Conservation (phyloP, 2,888 invertebrate genomes). For the Temnothorax rugatulus region DNA sequence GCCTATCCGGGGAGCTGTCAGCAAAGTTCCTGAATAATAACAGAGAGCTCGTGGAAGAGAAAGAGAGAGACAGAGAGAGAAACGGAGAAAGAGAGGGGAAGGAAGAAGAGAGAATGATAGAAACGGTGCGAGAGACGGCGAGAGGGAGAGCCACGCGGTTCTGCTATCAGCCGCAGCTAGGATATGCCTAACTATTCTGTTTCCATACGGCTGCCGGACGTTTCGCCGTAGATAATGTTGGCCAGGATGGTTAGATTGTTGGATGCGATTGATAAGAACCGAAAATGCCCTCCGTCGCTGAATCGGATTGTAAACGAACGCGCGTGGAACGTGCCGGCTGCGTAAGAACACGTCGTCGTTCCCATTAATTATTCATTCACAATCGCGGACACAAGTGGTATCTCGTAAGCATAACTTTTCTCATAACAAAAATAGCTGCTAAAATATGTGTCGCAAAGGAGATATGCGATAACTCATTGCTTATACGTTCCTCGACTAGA, state of each 20-base stretch:
- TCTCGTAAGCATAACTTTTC: not conserved
- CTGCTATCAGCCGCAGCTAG: slow-evolving; percentile 83
- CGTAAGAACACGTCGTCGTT: not conserved
- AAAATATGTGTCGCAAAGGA: not conserved
- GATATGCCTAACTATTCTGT: slow-evolving; percentile 85
- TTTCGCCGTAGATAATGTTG: slow-evolving; percentile 83
- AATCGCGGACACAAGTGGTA: not conserved
- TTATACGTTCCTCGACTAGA: not conserved
- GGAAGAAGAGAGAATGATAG: slow-evolving; percentile 33
- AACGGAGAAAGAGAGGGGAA: not conserved
- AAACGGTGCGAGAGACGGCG: not conserved
- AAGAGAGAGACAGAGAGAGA: slow-evolving; percentile 63
- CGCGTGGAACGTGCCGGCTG: not conserved
- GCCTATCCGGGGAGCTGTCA: slow-evolving; percentile 86
- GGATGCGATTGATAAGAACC: slow-evolving; percentile 67
- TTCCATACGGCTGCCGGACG: slow-evolving; percentile 84
- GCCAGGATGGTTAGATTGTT: slow-evolving; percentile 75
- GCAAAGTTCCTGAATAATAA: slow-evolving; percentile 86
- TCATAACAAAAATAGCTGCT: not conserved
- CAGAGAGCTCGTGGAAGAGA: slow-evolving; percentile 75
- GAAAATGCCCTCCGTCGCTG: slow-evolving; percentile 63
- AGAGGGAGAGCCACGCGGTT: slow-evolving; percentile 72
- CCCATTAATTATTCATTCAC: slow-evolving; percentile 29
- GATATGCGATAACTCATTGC: not conserved
- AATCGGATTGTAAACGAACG: slow-evolving; percentile 44